Base-by-base conservation (phyloP, 2,113 vertebrate species). In the Sorex fumeus region DNA sequence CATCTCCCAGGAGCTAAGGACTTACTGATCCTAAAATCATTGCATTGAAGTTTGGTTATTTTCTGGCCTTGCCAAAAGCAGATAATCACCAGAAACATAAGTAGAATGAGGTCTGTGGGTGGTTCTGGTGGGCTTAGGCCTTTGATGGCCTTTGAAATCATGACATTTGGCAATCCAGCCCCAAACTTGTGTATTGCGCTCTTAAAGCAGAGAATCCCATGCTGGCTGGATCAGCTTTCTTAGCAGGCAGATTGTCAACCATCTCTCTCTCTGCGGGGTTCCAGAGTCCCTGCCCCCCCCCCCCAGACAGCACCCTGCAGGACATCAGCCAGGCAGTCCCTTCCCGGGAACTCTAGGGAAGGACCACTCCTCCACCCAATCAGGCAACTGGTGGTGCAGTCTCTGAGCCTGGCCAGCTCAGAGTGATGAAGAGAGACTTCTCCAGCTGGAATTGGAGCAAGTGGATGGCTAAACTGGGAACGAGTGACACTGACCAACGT, bases 381-480 rank as follows among this genome's bases (percentile, higher is more conserved):
- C 36, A 13, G 27, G 16, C 5, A 25, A 45, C 70, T 50, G 8
- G 4, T 7, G 57, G 36, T 30, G 30, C 40, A 10, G 23, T 28
- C 32, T 64, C 69, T 75, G 40, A 72, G 70, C 15, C 32, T n/a
- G 60, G 30, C 15, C 64, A 69, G 34, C 36, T 79, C 47, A 12
- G 71, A 71, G 10, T 8, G 82, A 74, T 32, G 72, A 82, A 94
- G 21, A 83, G 66, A 85, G 50, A 72, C 21, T n/a, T 67, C 43
- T 91, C 67, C 71, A 66, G 34, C 32, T 47, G 27, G 8, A 89
- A 16, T 11, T 36, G 69, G 40, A 87, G 43, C 79, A 82, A 50
- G 27, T 28, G 30, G 23, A 66, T 66, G 64, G 30, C 30, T 67
- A 50, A 50, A 28, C 15, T 3, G 13, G 43, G 80, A 66, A 16